Evolutionary conservation across 2,113 vertebrate species (phyloP), one percentile per base, ranked within the genome.

Genomic region (Spheniscus mendiculus): DNA sequence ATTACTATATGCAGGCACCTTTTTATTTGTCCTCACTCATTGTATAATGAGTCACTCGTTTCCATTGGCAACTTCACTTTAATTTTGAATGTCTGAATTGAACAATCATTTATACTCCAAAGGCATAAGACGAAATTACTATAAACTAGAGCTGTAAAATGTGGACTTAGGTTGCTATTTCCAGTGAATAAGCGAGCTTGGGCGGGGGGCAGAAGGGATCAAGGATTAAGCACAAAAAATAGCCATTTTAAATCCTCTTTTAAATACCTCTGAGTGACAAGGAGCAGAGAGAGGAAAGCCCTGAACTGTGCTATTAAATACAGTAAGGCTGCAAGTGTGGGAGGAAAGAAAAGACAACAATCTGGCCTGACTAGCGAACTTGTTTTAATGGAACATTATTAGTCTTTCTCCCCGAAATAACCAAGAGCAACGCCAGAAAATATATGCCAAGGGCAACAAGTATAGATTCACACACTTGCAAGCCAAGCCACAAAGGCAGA

Each of bases 11-110:
- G 55, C 89, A 96, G 89, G 92, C 40, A 82, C 89, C 96, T 96
- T 97, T 92, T 95, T 97, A 84, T 98, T 98, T 97, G 91, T 95
- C 81, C 92, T 97, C 81, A 87, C 74, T 97, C 93, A 50, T 92
- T 96, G 96, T 91, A 80, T 91, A 97, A 98, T 94, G 87, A 97
- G 97, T 94, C 97, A 93, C 83, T 62, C 34, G 50, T 95, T 97
- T 98, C 98, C 94, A 89, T 50, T 93, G 93, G 95, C 92, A 96
- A 90, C 91, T 96, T 77, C 91, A 71, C 95, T 93, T 94, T 87
- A 91, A 97, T 98, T 97, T 95, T 93, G 92, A 85, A 93, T 55
- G 73, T 92, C 79, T 93, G 92, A 91, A 96, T 59, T 83, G 92
- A 98, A 95, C 87, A 95, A 97, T 93, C 71, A 49, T 91, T 97